Evolutionary conservation across 2,888 invertebrate genomes (phyloP).

Genomic region (Phengaris alcon): DNA sequence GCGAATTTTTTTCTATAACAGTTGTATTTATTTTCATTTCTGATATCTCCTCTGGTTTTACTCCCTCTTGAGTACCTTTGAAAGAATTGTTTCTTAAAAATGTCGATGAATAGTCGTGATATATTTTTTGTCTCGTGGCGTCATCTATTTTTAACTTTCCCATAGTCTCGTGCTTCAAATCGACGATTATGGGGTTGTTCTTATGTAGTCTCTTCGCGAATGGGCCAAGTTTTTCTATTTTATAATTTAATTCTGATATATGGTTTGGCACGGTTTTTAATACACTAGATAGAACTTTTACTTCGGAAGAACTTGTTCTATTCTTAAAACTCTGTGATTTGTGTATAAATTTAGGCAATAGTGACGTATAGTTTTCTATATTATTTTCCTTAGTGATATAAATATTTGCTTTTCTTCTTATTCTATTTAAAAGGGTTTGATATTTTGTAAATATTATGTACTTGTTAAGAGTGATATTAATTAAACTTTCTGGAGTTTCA

Average conservation of each 20-base stretch:
- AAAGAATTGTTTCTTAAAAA: constrained; percentile 48
- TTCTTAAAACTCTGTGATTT: constrained; percentile 20
- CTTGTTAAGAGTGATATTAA: neutral
- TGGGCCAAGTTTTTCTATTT: neutral
- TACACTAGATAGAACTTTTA: neutral
- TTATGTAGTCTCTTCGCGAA: neutral
- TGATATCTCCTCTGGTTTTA: constrained; percentile 5
- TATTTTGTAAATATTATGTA: constrained; percentile 41
- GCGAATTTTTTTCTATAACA: neutral
- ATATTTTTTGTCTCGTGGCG: constrained; percentile 59
- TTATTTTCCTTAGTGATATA: constrained; percentile 37
- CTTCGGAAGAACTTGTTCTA: neutral
- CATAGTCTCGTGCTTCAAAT: constrained; percentile 51
- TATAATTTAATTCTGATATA: neutral
- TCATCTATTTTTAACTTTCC: constrained; percentile 65
- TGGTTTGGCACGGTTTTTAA: neutral
- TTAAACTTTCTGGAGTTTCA: neutral
- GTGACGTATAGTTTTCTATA: constrained; percentile 32
- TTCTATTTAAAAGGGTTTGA: constrained; percentile 57
- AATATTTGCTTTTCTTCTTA: constrained; percentile 55
- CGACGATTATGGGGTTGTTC: neutral
- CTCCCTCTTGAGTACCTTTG: neutral
- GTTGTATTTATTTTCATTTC: neutral
- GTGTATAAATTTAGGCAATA: constrained; percentile 23
- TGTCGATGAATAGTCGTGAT: constrained; percentile 65